Conservation (phyloP, 2,888 invertebrate genomes). For the Pelosia muscerda region DNA sequence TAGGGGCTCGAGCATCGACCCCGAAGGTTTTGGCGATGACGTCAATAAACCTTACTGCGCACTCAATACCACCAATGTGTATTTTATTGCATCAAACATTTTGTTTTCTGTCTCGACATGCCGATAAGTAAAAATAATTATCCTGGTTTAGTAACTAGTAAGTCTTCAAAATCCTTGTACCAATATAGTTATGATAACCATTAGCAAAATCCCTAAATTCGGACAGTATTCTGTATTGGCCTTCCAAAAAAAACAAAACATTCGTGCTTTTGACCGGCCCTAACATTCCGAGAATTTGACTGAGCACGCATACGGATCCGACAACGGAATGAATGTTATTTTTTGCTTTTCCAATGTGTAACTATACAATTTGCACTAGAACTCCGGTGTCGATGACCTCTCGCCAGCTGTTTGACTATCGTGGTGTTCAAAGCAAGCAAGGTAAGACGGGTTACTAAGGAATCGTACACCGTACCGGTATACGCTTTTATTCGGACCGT, state of each 20-base stretch:
- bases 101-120: conserved; percentile 29
- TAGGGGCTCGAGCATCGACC: conserved; percentile 83
- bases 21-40: conserved; percentile 75
- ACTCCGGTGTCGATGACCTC: conserved; percentile 78
- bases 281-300: conserved; percentile 67
- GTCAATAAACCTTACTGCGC: conserved; percentile 67
- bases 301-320: conserved; percentile 65
- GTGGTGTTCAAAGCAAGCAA: conserved; percentile 69
- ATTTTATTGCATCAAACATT: conserved; percentile 34
- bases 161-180: background rate
- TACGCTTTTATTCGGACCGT: conserved; percentile 75
- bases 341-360: conserved; percentile 77
- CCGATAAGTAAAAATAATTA: background rate
- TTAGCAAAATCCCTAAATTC: conserved; percentile 48
- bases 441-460: conserved; percentile 75
- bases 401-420: conserved; percentile 84
- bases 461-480: conserved; percentile 76
- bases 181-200: conserved; percentile 31
- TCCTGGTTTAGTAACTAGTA: background rate
- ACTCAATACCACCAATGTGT: conserved; percentile 65
- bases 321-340: conserved; percentile 75
- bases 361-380: conserved; percentile 84
- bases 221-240: conserved; percentile 54
- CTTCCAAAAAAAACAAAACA: conserved; percentile 59
- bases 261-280: conserved; percentile 65